Base-by-base conservation (phyloP, 37 sponge, comb jelly and placozoan genomes). In the Diacarnus erythraeanus region DNA sequence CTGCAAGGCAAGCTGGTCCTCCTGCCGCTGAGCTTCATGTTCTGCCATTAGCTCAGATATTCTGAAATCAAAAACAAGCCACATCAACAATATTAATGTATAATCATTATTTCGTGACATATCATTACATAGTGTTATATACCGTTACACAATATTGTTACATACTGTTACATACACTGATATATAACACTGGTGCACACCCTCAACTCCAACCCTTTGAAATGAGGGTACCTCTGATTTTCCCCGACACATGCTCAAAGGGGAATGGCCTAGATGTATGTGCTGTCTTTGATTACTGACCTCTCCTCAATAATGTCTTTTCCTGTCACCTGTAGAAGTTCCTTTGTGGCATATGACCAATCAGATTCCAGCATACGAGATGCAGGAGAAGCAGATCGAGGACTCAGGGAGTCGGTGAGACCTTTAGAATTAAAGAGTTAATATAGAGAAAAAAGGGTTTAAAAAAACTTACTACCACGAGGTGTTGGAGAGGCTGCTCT, bases 311-410 rank as follows among this genome's bases (percentile, higher is more conserved):
- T 79, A 20, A 92, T 86, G 81, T 89, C 78, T 6, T 80, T 86
- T 43, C 96, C 96, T 59, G 92, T 87, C 1, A 80, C 76, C 71
- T 82, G 67, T 37, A 92, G 79, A 54, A 95, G 75, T 74, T 95
- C 96, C 42, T 64, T 82, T 36, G 82, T 86, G 31, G 96, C 96
- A 78, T 76, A 92, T 1, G 86, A 87, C 96, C 96, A 95, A 73
- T 95, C 96, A 22, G 59, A 38, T 3, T 57, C 80, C 71, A 66
- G 6, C 78, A 64, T 67, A 10, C 68, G 78, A 64, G 77, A 25
- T 2, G 77, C 77, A 9, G 77, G 77, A 25, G 77, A 76, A 1
- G 74, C 33, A 74, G 57, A 34, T 10, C 74, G 56, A 8, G 64
- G 10, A 15, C 69, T 6, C 20, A 8, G 69, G 34, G 69, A 35